Base-by-base conservation (phyloP, 2,888 invertebrate species). In the Merodon equestris region DNA sequence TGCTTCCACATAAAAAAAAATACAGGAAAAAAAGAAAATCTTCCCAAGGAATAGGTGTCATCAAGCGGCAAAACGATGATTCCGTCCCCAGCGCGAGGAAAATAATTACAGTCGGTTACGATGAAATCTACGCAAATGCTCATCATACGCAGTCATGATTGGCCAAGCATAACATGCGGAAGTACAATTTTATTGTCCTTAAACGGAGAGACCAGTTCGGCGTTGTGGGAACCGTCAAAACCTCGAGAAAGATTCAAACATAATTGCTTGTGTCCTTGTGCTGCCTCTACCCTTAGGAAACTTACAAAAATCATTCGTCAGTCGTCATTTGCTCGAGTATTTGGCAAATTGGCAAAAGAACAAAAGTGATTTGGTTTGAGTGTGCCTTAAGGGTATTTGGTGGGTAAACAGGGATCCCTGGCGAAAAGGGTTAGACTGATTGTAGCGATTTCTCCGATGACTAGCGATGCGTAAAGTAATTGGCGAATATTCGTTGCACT, bases 181-280 rank as follows among this genome's bases (percentile, higher is more conserved):
- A 71, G 44, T 61, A 19, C 57, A 61, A 61, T 54, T 61, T 70
- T 47, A 27, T 54, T 61, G 45, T 60, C 67, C 58, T 58, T 68
- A 42, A 68, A 56, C n/a, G 34, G 12, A 27, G 1, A 56, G 13
- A n/a, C 50, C 36, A 1, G n/a, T 38, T 27, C 27, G 27, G 38
- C 40, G 27, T 70, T 64, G 73, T 73, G 73, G 73, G 73, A 73
- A 72, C 51, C 64, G 40, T 72, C 64, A 53, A 72, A 73, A 73
- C 73, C 66, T 73, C 73, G 54, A 36, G 57, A 38, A 27, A 60
- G 58, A 68, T 68, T 60, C 53, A 40, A 34, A 68, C 42, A 58
- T 66, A 73, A 73, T 73, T 73, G 66, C 38, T 9, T 1, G 18
- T n/a, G n/a, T n/a, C n/a, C n/a, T n/a, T n/a, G n/a, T n/a, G n/a